Base-by-base conservation (phyloP, 2,797 vertebrate genomes). In the Pangasius djambal region DNA sequence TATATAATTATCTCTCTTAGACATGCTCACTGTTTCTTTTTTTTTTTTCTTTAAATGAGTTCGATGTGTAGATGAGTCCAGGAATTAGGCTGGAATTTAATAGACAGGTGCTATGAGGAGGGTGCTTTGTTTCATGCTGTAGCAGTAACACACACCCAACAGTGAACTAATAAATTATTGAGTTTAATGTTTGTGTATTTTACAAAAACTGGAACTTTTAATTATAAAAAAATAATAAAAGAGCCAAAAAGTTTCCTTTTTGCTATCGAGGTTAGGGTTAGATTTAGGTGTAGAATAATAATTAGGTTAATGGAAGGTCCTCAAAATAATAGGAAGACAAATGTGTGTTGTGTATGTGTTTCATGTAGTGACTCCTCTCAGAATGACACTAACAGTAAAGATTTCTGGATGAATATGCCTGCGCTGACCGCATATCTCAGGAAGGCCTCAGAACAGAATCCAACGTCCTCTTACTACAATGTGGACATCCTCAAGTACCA, bases 341-440 rank as follows among this genome's bases (percentile, higher is more conserved):
- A 61, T 59, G 10, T 82, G 55, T 81, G 18, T 57, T 90, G 89
- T 92, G 48, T 90, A 63, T 85, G 59, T 90, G 37, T 89, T n/a
- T 50, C 7, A 20, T 94, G 15, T 74, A 99, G 98, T 93, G 98
- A 99, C 96, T 96, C 98, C 87, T 98, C 98, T 90, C 98, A 98
- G 92, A 97, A 96, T 91, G 98, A 99, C 92, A 96, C 97, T 37
- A 96, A 96, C 94, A 96, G 96, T 93, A 99, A 96, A 95, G 97
- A 98, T 95, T 99, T 98, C 94, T 99, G 98, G 98, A 97, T 99
- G 96, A 99, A 99, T 94, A 99, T 99, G 98, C 97, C 97, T 94
- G 98, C 97, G 85, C 96, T 99, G 94, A 98, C 97, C 63, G 91
- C 97, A 95, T 98, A 98, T 97, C 98, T 99, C 97, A 98, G 97